These are phyloP conservation scores for Trichonephila clavipes DNA, from an alignment of 1,140 invertebrate genomes.

Conservation along the genomic window DNA sequence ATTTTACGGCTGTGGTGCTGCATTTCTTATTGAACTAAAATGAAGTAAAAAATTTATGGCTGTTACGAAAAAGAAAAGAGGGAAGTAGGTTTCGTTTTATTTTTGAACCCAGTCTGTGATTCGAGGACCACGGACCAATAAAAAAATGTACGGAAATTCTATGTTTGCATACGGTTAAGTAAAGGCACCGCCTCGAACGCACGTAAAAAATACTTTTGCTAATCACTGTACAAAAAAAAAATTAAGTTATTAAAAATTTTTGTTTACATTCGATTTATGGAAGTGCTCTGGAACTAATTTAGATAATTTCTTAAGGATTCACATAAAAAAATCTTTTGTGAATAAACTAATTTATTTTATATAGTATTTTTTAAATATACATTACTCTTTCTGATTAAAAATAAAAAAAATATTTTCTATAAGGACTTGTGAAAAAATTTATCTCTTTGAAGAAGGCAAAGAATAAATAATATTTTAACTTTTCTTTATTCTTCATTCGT, in stretches of 20 bases:
- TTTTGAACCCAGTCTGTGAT: conserved; percentile 32
- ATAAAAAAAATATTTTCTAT: background rate
- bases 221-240: conserved; percentile 21
- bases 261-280: conserved; percentile 39
- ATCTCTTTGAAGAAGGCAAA: background rate
- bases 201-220: conserved; percentile 49
- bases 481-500: background rate
- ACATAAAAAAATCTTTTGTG: conserved; percentile 38
- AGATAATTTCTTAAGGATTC: conserved; percentile 41
- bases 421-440: background rate
- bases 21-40: conserved; percentile 64
- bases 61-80: conserved; percentile 4
- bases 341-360: conserved; percentile 48
- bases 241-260: conserved; percentile 41
- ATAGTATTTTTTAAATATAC: conserved; percentile 20
- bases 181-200: conserved; percentile 33
- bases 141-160: conserved; percentile 22
- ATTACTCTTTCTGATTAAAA: background rate
- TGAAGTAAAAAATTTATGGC: conserved; percentile 64
- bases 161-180: conserved; percentile 56
- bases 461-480: background rate
- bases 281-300: conserved; percentile 47
- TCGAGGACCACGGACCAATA: conserved; percentile 13
- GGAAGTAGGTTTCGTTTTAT: background rate
- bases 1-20: conserved; percentile 59